Evolutionary conservation across 2,113 vertebrate species (phyloP).

Genomic region (Psittacara wagleri): DNA sequence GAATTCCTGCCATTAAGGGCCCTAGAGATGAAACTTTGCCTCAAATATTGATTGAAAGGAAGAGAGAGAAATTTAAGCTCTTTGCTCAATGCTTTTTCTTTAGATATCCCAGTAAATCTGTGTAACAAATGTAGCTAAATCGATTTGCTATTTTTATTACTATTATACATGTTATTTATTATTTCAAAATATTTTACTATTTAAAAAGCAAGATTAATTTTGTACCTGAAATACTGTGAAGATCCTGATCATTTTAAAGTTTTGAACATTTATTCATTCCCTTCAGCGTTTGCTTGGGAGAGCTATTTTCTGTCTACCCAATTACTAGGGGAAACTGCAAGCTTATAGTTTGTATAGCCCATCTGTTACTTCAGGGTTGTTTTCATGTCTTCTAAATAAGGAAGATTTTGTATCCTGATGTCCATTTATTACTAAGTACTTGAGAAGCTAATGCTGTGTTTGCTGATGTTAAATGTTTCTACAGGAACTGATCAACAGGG

Average conservation of each 20-base stretch:
- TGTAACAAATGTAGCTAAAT: slow-evolving; percentile 63
- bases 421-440: background rate
- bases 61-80: slow-evolving; percentile 89
- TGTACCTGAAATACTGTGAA: background rate
- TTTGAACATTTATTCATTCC: background rate
- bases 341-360: background rate
- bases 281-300: background rate
- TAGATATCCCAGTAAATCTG: slow-evolving; percentile 58
- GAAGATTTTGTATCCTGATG: background rate
- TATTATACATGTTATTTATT: background rate
- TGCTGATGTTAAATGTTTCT: background rate
- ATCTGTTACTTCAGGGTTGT: background rate
- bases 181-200: background rate
- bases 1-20: slow-evolving; percentile 94
- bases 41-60: slow-evolving; percentile 92
- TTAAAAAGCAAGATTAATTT: background rate
- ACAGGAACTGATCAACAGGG: background rate
- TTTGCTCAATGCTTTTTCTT: slow-evolving; percentile 70
- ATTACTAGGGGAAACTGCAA: background rate
- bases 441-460: background rate
- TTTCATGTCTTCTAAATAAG: background rate
- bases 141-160: slow-evolving; percentile 56
- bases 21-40: slow-evolving; percentile 93
- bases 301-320: background rate
- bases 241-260: background rate